Percentiles rank a stretch among this genome's conserved stretches.
Evolutionary conservation across 2,113 vertebrate genomes (phyloP).

Genomic region (Hemicordylus capensis): DNA sequence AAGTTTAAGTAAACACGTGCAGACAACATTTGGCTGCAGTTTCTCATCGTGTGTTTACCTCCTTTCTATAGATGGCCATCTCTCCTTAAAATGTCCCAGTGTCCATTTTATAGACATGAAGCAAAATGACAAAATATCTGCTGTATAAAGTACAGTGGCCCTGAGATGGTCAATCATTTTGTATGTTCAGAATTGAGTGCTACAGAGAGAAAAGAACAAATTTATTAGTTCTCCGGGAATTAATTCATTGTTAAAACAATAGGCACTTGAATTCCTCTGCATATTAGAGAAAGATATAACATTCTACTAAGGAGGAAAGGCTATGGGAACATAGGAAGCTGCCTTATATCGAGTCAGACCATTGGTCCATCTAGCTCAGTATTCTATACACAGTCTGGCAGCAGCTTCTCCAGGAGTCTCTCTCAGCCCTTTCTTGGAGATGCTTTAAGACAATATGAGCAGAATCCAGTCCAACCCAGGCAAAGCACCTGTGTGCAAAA

Average conservation of each 20-base stretch:
- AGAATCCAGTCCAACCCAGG: not conserved
- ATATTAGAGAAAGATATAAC: constrained; percentile 14
- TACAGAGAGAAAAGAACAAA: not conserved
- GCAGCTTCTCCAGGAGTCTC: no score
- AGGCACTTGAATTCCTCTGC: constrained; percentile 18
- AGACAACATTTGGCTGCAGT: no score
- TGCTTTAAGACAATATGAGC: constrained; percentile 3
- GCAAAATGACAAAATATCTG: not conserved
- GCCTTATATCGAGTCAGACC: no score
- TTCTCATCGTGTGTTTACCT: not conserved
- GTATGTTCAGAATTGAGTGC: not conserved
- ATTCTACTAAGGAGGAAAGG: constrained; percentile 18
- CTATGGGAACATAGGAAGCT: no score
- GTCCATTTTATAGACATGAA: not conserved
- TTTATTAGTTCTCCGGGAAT: not conserved
- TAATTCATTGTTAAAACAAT: constrained; percentile 11
- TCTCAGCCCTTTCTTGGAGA: no score
- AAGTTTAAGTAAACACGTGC: not conserved
- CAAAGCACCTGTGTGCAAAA: not conserved
- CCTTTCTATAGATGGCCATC: not conserved
- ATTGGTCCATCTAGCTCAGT: no score
- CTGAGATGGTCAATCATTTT: not conserved
- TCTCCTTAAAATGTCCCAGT: not conserved
- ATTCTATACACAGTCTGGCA: no score
- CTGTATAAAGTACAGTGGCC: not conserved